phyloP scores from a whole-genome alignment of 2,113 vertebrate genomes.

The Colossoma macropomum region DNA sequence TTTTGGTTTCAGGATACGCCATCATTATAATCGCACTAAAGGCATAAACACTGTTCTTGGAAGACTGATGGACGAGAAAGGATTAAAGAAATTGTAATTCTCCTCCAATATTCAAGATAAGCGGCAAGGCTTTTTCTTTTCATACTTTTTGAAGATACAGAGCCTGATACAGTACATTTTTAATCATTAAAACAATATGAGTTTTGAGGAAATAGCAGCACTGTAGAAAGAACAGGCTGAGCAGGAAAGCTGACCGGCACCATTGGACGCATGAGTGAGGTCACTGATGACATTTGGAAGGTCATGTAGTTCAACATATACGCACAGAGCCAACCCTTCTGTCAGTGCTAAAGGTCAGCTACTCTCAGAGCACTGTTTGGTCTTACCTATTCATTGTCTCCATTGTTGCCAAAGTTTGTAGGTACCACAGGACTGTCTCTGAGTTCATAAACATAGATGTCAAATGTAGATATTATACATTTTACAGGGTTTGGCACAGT shows the following conservation, averaged over 20 bases:
- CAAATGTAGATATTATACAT: not conserved
- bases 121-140: not conserved
- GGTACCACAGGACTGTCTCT: not conserved
- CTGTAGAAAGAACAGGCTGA: not conserved
- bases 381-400: not conserved
- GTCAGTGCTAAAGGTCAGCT: slow-evolving; percentile 40
- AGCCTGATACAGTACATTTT: not conserved
- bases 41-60: not conserved
- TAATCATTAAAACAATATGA: not conserved
- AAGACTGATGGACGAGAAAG: not conserved
- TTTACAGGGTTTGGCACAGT: too few relatives aligned
- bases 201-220: not conserved
- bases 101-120: not conserved
- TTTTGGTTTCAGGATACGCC: not conserved
- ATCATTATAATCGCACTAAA: not conserved
- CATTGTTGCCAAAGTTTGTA: too few relatives aligned
- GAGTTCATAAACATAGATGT: not conserved
- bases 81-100: not conserved
- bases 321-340: not conserved
- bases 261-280: slow-evolving; percentile 5
- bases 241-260: not conserved
- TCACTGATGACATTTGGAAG: slow-evolving; percentile 43
- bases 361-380: not conserved
- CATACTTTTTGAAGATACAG: not conserved
- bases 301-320: slow-evolving; percentile 30